These are phyloP conservation scores for Danionella cerebrum DNA, from an alignment of 2,113 vertebrate genomes.

Conservation along the genomic window DNA sequence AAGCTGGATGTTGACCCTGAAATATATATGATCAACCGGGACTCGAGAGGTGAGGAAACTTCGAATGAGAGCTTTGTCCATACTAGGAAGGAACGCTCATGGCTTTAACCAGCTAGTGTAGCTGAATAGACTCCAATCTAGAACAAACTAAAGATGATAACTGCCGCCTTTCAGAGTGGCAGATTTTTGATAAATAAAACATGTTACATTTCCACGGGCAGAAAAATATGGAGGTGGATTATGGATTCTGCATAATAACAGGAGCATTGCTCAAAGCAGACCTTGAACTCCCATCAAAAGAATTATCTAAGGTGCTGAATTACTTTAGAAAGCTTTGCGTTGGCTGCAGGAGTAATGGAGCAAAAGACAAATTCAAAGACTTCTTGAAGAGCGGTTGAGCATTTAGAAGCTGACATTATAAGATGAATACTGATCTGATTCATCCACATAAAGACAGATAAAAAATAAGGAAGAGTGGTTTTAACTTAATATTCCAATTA, in stretches of 20 bases:
- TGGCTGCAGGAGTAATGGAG: background rate
- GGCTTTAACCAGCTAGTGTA: background rate
- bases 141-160: background rate
- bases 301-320: background rate
- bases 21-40: conserved; percentile 38
- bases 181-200: background rate
- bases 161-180: background rate
- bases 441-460: background rate
- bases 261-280: background rate
- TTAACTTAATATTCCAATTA: too few relatives aligned
- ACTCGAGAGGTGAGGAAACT: conserved; percentile 5
- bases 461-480: background rate
- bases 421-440: background rate
- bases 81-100: background rate
- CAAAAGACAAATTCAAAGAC: background rate
- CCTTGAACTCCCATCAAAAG: background rate
- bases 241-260: background rate
- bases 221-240: background rate
- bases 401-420: background rate
- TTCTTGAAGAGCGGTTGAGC: background rate
- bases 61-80: conserved; percentile 9
- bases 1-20: conserved; percentile 22
- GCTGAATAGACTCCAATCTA: background rate
- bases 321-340: background rate
- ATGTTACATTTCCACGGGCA: background rate